Evolutionary conservation across 2,888 invertebrate genomes (phyloP), one percentile per base, ranked within the genome.

Genomic region (Apamea monoglypha): DNA sequence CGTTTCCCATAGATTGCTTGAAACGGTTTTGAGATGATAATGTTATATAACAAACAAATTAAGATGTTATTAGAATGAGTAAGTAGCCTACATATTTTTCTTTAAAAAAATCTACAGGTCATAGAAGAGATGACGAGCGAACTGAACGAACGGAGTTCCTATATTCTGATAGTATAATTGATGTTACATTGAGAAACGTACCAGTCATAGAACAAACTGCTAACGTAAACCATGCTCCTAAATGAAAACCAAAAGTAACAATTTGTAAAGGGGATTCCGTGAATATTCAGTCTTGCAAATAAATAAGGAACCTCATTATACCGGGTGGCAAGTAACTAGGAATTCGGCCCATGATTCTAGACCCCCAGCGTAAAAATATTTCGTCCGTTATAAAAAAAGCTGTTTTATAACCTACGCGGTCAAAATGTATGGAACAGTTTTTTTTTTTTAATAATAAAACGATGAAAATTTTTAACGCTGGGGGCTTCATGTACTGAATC

Each of bases 1-100:
- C 44, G 47, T 84, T 81, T 79, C n/a, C 79, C 56, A 69, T 69
- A 64, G 56, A 81, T 84, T 79, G 29, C 50, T 32, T 68, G 44
- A 29, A 44, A 47, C 14, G 32, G 44, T 83, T 68, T 53, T 67
- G n/a, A 29, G 44, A 36, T 18, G 56, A 40, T 36, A 80, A 29
- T 63, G 25, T 68, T 44, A 78, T 53, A 56, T 68, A 68, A 68
- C 14, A 5, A 53, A 61, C 50, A 63, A 61, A 53, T 53, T 78
- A 78, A 68, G 78, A 78, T 78, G 32, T 16, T 68, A 61, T 78
- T 78, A 8, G 21, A 67, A 78, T 53, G 5, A 83, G n/a, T n/a
- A 50, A 59, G 36, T 32, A 16, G 4, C 25, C 16, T 44, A 6
- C 14, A 63, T 53, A 2, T 18, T 53, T 44, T 36, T 32, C 16